Conservation (phyloP, 1,140 invertebrate genomes). For the Catajapyx aquilonaris region DNA sequence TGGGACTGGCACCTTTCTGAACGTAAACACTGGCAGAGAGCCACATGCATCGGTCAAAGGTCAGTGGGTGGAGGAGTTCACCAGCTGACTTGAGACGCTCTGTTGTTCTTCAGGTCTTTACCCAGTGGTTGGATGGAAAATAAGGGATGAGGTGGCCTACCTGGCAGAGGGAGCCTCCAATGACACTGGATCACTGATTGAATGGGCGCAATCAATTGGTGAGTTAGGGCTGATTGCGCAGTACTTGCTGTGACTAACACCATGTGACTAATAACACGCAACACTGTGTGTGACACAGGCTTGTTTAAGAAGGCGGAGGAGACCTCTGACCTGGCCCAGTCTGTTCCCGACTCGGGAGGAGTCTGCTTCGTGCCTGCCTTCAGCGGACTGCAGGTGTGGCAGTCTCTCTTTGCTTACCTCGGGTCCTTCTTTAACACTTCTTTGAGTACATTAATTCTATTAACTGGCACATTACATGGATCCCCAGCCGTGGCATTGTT, state of each 20-base stretch:
- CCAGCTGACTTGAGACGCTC: neutral
- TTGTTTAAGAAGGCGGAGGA: slow-evolving; percentile 45
- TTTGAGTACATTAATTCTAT: too few species aligned
- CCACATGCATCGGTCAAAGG: slow-evolving; percentile 57
- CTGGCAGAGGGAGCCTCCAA: slow-evolving; percentile 64
- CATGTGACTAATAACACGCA: too few species aligned
- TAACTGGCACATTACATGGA: too few species aligned
- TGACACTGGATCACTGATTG: slow-evolving; percentile 69
- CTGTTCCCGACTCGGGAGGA: slow-evolving; percentile 48
- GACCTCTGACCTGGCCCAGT: slow-evolving; percentile 42
- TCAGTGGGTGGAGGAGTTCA: slow-evolving; percentile 11
- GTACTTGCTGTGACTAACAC: neutral
- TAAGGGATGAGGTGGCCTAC: slow-evolving; percentile 36
- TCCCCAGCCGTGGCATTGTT: too few species aligned
- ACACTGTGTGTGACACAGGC: slow-evolving; percentile 30
- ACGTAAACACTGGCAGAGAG: slow-evolving; percentile 58
- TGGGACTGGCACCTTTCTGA: slow-evolving; percentile 83
- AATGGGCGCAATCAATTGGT: slow-evolving; percentile 65
- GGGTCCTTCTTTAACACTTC: neutral
- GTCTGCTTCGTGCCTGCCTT: slow-evolving; percentile 85
- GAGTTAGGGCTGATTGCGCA: slow-evolving; percentile 10
- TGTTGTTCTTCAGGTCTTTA: slow-evolving; percentile 41
- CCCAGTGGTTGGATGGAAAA: slow-evolving; percentile 64
- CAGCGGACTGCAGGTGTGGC: slow-evolving; percentile 58
- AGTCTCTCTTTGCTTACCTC: neutral